These are phyloP conservation scores for Hippoglossus stenolepis DNA, from an alignment of 2,113 vertebrate species.

Conservation along the genomic window DNA sequence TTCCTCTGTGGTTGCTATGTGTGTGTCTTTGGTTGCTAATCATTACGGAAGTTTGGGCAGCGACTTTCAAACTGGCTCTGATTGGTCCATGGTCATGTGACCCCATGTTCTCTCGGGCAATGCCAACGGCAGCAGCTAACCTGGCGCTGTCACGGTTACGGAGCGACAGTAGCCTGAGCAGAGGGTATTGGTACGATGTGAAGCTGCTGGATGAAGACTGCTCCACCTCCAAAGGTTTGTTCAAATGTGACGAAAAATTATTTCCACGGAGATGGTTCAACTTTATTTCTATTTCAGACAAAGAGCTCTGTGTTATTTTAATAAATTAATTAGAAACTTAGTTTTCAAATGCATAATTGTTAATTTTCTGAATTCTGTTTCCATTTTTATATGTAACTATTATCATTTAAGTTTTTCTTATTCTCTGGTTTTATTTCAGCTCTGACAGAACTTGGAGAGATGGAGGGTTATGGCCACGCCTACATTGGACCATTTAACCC, in stretches of 20 bases:
- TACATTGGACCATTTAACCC: conserved; percentile 78
- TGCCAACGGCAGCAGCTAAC: conserved; percentile 81
- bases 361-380: too few relatives aligned
- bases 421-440: conserved; percentile 45
- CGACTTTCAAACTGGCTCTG: conserved; percentile 85
- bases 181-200: conserved; percentile 84
- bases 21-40: conserved; percentile 55
- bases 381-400: neutral
- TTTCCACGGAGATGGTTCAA: too few relatives aligned
- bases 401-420: neutral
- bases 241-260: neutral
- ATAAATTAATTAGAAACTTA: too few relatives aligned
- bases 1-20: conserved; percentile 33
- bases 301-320: too few relatives aligned
- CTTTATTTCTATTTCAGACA: neutral
- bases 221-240: conserved; percentile 70
- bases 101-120: conserved; percentile 83
- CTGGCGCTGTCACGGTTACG: conserved; percentile 84
- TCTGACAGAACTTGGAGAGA: conserved; percentile 56
- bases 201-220: conserved; percentile 73
- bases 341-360: too few relatives aligned
- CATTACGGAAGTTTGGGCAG: neutral
- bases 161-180: conserved; percentile 59
- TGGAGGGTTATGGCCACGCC: conserved; percentile 76
- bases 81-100: conserved; percentile 90